Base-by-base conservation (phyloP, 1,140 invertebrate genomes). In the Ceratina australensis region DNA sequence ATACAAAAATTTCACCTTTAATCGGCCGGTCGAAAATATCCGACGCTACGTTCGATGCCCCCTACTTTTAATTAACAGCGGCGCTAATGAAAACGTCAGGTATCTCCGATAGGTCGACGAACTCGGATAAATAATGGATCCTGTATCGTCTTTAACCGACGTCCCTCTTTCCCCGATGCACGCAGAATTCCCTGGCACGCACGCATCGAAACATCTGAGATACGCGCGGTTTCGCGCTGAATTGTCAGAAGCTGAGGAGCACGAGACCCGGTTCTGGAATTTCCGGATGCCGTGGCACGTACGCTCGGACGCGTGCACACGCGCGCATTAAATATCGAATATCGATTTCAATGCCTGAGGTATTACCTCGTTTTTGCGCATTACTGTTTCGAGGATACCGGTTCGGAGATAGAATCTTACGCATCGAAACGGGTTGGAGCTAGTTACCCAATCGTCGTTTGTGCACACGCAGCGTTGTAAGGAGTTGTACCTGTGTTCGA, bases 401-500 rank as follows among this genome's bases (percentile, higher is more conserved):
- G 33, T 42, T 42, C 10, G 5, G 33, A 42, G 10, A 42, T 42
- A 7, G 33, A 42, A 42, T 42, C 3, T n/a, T 10, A 10, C 33
- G 3, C 33, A 10, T 42, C 33, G 33, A 5, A 2, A 33, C 2
- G 2, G 5, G 5, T 42, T 10, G 33, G 2, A 42, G 33, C 33
- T 42, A 42, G 10, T 42, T 42, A 54, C 13, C 15, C n/a, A n/a
- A 4, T n/a, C 16, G n/a, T n/a, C 16, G 8, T 12, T 54, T 54
- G 52, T 24, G 57, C 59, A 52, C 68, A 71, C 72, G 82, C 81
- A 72, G 75, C 65, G 50, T 56, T 66, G 56, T 52, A 49, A 79
- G 52, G 72, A 71, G 28, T 59, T 67, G n/a, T n/a, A 69, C 74
- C 81, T 69, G 88, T 89, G 87, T 85, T 89, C 81, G 81, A 77